phyloP scores from a whole-genome alignment of 2,888 invertebrate genomes.

The Smittia aterrima region DNA sequence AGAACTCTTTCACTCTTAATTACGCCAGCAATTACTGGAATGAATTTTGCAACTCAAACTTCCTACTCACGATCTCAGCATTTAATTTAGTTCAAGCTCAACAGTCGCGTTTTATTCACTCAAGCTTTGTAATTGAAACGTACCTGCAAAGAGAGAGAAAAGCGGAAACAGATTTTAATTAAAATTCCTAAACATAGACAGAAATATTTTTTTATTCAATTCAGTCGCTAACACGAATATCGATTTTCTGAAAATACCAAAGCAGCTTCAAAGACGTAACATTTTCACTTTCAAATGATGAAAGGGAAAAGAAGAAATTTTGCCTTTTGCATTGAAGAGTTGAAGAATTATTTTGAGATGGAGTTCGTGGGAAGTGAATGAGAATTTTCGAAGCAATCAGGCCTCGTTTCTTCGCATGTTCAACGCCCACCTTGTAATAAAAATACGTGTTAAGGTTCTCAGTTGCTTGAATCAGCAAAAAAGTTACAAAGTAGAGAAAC shows the following conservation, averaged over 20 bases:
- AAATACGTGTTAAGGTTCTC: no score
- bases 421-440: no score
- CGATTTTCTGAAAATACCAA: neutral
- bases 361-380: no score
- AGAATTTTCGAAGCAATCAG: no score
- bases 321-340: no score
- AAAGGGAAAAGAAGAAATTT: no score
- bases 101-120: neutral
- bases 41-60: neutral
- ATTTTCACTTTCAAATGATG: neutral
- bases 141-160: conserved; percentile 20
- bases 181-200: no score
- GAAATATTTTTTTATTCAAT: conserved; percentile 2
- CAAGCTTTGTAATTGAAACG: conserved; percentile 14
- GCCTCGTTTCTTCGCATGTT: no score
- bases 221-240: neutral
- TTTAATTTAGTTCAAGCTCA: neutral
- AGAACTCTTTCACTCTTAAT: no score
- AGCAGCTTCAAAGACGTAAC: neutral
- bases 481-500: neutral
- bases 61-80: conserved; percentile 1
- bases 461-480: neutral
- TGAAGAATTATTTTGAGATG: no score
- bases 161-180: conserved; percentile 10
- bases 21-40: no score